Conservation (phyloP, 1,140 invertebrate genomes). For the Fragariocoptes setiger region DNA sequence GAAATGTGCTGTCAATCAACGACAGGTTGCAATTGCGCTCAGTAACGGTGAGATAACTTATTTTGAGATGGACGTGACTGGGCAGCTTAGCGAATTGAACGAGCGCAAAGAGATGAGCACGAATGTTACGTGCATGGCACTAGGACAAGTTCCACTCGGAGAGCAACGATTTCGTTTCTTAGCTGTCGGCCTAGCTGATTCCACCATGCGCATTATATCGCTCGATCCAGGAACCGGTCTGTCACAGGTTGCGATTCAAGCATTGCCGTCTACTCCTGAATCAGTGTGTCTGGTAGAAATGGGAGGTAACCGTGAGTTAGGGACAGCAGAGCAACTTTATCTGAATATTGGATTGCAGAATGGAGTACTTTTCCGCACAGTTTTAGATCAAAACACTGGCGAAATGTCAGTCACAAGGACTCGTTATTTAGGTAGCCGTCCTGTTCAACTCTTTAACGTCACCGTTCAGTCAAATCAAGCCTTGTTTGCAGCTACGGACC, state of each 20-base stretch:
- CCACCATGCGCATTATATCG: constrained; percentile 87
- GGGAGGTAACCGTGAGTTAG: constrained; percentile 23
- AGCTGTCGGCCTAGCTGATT: constrained; percentile 78
- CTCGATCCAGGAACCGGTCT: constrained; percentile 61
- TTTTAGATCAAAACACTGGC: constrained; percentile 80
- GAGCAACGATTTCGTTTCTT: constrained; percentile 85
- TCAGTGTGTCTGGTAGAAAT: constrained; percentile 87
- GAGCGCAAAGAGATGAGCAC: constrained; percentile 56
- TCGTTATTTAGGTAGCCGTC: constrained; percentile 65
- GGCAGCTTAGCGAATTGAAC: constrained; percentile 89
- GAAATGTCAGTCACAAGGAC: constrained; percentile 87
- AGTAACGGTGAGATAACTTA: constrained; percentile 92
- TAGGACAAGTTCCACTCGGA: constrained; percentile 70
- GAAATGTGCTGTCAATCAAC: constrained; percentile 88
- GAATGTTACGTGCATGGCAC: constrained; percentile 91
- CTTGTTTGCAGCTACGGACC: constrained; percentile 81
- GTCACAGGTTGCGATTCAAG: constrained; percentile 74
- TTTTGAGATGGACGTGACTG: constrained; percentile 96
- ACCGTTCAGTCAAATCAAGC: constrained; percentile 79
- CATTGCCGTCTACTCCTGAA: constrained; percentile 76
- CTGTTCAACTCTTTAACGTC: constrained; percentile 84
- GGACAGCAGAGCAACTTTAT: constrained; percentile 39
- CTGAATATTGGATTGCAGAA: constrained; percentile 93
- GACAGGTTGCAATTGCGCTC: constrained; percentile 90
- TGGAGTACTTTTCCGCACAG: constrained; percentile 71